phyloP scores from a whole-genome alignment of 2,113 vertebrate genomes.

The Australoheros scitulus region DNA sequence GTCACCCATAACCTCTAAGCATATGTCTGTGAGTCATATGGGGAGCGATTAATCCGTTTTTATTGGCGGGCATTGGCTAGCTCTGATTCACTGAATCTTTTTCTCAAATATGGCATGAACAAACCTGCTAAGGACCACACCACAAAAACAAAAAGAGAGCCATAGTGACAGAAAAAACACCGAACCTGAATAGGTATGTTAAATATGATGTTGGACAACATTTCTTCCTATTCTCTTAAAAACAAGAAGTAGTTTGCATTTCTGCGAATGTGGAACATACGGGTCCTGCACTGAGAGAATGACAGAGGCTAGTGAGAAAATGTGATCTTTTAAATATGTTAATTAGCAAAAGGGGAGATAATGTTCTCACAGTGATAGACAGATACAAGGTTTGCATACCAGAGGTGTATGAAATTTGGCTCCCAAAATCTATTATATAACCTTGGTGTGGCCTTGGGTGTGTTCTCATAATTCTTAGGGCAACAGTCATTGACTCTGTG shows the following conservation, averaged over 20 bases:
- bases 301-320: slow-evolving; percentile 41
- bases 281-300: not conserved
- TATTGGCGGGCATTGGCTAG: not conserved
- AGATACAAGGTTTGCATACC: slow-evolving; percentile 20
- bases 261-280: slow-evolving; percentile 18
- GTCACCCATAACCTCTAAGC: not conserved
- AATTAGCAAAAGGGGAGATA: not conserved
- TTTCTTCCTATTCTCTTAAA: slow-evolving; percentile 47
- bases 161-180: not conserved
- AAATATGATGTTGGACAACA: slow-evolving; percentile 60
- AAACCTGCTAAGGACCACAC: not conserved
- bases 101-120: not conserved
- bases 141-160: slow-evolving; percentile 1
- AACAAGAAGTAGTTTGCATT: slow-evolving; percentile 34
- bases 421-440: slow-evolving; percentile 14
- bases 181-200: slow-evolving; percentile 40
- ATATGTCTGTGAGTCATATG: not conserved
- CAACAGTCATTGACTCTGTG: not conserved
- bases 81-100: not conserved
- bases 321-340: slow-evolving; percentile 2
- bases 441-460: not conserved
- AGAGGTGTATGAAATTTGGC: slow-evolving; percentile 23
- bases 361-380: not conserved
- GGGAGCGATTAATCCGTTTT: not conserved
- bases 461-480: slow-evolving; percentile 4